phyloP scores from a whole-genome alignment of 2,888 invertebrate genomes.

The Nemapogon koenigi region DNA sequence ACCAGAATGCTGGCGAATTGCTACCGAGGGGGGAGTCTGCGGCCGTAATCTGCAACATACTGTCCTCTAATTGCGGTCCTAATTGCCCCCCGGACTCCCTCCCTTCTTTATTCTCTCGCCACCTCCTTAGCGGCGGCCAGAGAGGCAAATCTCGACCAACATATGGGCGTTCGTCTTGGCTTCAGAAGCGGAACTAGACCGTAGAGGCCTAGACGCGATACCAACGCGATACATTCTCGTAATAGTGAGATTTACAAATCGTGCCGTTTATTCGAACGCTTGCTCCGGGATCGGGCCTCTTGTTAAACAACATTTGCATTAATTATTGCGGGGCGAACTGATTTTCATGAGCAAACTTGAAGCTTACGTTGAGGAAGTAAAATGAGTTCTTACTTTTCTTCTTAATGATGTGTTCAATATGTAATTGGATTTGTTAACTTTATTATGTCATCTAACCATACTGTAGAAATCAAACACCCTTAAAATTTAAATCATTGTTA shows the following conservation, averaged over 20 bases:
- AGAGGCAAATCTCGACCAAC: conserved; percentile 21
- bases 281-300: conserved; percentile 9
- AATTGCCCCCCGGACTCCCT: conserved; percentile 39
- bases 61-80: conserved; percentile 63
- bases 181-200: conserved; percentile 15
- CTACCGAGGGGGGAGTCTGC: conserved; percentile 30
- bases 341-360: conserved; percentile 7
- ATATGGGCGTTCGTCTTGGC: conserved; percentile 31
- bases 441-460: too few species aligned
- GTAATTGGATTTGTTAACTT: too few species aligned
- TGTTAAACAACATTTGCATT: conserved; percentile 9
- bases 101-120: conserved; percentile 33
- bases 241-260: conserved; percentile 45
- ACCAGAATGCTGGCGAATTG: conserved; percentile 39
- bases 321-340: conserved; percentile 9
- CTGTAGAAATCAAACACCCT: too few species aligned
- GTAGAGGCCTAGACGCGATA: conserved; percentile 23
- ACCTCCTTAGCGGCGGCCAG: conserved; percentile 19
- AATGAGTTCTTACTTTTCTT: conserved; percentile 3
- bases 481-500: too few species aligned
- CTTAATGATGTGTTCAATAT: conserved; percentile 1
- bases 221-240: conserved; percentile 32
- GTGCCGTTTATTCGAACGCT: conserved; percentile 26
- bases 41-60: conserved; percentile 59
- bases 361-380: conserved; percentile 4